Evolutionary conservation across 2,797 vertebrate genomes (phyloP).

Genomic region (Myotis daubentonii): DNA sequence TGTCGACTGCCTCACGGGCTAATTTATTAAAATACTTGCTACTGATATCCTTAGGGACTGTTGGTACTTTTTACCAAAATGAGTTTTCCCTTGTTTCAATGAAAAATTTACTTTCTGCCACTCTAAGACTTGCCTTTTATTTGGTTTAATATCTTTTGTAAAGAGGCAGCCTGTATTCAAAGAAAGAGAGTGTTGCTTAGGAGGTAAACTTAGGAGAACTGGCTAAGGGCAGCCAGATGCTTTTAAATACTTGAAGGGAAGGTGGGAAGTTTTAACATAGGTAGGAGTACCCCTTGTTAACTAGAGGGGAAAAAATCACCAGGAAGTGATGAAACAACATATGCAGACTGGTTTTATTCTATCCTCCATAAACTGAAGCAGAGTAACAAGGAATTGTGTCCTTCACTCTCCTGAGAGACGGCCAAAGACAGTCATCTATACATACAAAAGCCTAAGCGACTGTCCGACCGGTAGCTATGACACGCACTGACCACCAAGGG

Average conservation of each 20-base stretch:
- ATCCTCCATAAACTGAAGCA: neutral
- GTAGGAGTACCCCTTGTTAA: neutral
- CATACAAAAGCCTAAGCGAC: neutral
- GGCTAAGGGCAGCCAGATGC: neutral
- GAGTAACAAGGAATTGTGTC: neutral
- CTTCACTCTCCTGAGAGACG: neutral
- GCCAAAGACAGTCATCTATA: neutral
- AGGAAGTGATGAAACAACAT: neutral
- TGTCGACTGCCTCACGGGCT: neutral
- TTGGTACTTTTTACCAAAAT: neutral
- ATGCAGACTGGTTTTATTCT: neutral
- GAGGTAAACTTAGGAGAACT: neutral
- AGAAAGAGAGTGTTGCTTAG: neutral
- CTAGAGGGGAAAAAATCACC: neutral
- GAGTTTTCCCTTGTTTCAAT: neutral
- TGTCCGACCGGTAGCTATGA: too few species aligned
- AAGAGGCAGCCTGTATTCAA: neutral
- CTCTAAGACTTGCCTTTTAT: slow-evolving; percentile 9
- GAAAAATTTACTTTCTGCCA: slow-evolving; percentile 14
- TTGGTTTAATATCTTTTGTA: slow-evolving; percentile 32
- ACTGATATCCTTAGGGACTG: neutral
- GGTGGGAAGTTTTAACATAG: neutral
- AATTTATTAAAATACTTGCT: neutral
- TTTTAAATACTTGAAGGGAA: neutral
- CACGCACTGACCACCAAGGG: too few species aligned